phyloP scores from a whole-genome alignment of 2,888 invertebrate genomes.

The Idaea aversata region DNA sequence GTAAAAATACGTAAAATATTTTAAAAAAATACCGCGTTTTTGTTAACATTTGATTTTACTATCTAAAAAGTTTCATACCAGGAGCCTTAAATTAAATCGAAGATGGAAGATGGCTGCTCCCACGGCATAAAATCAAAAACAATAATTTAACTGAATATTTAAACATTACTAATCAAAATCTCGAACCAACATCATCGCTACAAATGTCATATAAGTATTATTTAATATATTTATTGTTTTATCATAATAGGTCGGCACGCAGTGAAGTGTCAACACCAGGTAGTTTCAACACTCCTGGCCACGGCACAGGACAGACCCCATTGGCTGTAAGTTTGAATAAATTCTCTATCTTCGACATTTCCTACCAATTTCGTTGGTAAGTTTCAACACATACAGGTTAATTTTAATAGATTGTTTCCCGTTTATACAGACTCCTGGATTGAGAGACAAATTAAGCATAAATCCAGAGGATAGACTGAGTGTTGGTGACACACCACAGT shows the following conservation, averaged over 20 bases:
- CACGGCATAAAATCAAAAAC: too few relatives aligned
- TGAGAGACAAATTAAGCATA: conserved; percentile 96
- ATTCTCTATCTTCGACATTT: conserved; percentile 8
- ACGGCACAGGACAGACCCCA: conserved; percentile 45
- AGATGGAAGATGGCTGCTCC: too few relatives aligned
- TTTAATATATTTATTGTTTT: conserved; percentile 7
- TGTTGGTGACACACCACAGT: conserved; percentile 85
- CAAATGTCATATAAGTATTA: too few relatives aligned
- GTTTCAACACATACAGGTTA: not conserved
- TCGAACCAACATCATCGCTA: too few relatives aligned
- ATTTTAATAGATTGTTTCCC: conserved; percentile 6
- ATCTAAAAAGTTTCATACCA: too few relatives aligned
- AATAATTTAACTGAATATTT: too few relatives aligned
- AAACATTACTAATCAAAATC: too few relatives aligned
- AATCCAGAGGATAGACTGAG: conserved; percentile 92
- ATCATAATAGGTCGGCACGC: conserved; percentile 78
- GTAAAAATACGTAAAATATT: too few relatives aligned
- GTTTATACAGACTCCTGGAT: conserved; percentile 82
- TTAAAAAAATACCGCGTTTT: too few relatives aligned
- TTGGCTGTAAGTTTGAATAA: conserved; percentile 44
- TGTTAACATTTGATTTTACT: not conserved
- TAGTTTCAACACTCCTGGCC: conserved; percentile 82
- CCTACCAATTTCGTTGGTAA: not conserved
- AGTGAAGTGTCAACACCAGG: conserved; percentile 81
- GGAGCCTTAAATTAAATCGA: too few relatives aligned